phyloP scores from a whole-genome alignment of 2,797 vertebrate species.

The Cottoperca gobio region DNA sequence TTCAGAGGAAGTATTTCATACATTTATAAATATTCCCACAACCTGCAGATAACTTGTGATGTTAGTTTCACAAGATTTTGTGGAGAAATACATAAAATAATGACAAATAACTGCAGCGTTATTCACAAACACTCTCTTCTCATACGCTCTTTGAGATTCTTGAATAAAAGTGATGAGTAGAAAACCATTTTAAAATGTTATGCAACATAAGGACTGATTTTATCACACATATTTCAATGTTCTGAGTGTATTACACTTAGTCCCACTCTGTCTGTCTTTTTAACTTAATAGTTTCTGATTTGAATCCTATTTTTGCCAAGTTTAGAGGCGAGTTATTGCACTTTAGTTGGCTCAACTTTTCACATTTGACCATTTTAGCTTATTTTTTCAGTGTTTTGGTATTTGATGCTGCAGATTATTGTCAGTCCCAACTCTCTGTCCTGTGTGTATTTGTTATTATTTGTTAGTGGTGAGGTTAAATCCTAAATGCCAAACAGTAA shows the following conservation, averaged over 20 bases:
- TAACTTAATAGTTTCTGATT: not conserved
- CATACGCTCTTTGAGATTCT: not conserved
- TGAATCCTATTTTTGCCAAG: not conserved
- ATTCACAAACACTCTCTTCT: not conserved
- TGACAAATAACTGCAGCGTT: not conserved
- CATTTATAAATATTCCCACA: not conserved
- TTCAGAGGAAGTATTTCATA: not conserved
- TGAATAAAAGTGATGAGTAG: not conserved
- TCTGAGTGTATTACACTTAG: no score
- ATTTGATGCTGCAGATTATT: not conserved
- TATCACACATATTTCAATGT: not conserved
- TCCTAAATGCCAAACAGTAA: slow-evolving; percentile 7
- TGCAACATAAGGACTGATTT: not conserved
- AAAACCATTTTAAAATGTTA: not conserved
- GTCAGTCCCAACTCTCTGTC: not conserved
- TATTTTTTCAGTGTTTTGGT: not conserved
- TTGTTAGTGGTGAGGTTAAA: not conserved
- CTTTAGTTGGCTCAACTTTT: not conserved
- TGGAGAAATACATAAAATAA: not conserved
- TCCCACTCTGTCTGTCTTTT: no score
- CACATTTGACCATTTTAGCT: not conserved
- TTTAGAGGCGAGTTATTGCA: slow-evolving; percentile 10
- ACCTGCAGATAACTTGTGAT: not conserved
- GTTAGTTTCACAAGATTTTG: not conserved
- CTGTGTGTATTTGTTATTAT: not conserved